Conservation (phyloP, 2,797 vertebrate genomes). For the Pygocentrus nattereri region DNA sequence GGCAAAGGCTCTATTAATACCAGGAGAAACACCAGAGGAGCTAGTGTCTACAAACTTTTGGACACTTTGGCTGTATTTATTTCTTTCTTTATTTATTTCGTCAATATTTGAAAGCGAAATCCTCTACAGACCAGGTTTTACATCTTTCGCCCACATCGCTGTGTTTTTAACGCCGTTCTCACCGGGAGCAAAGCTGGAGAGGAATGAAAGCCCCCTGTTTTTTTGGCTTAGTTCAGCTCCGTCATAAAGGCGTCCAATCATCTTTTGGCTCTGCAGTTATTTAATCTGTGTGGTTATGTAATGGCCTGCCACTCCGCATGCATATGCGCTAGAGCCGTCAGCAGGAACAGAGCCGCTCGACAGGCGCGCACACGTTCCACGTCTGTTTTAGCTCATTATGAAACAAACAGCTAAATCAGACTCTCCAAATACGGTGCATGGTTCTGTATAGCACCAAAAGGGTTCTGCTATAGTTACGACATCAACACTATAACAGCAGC, state of each 20-base stretch:
- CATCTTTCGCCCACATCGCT: not conserved
- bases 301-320: conserved; percentile 38
- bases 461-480: too few species aligned
- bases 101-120: too few species aligned
- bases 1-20: too few species aligned
- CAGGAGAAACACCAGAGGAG: too few species aligned
- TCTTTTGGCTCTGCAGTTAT: conserved; percentile 32
- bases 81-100: too few species aligned
- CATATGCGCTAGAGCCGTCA: not conserved
- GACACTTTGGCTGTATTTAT: too few species aligned
- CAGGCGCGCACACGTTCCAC: not conserved
- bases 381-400: not conserved
- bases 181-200: not conserved
- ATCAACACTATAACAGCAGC: too few species aligned
- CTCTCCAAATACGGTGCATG: not conserved
- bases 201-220: not conserved
- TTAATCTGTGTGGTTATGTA: conserved; percentile 58
- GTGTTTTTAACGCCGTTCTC: not conserved
- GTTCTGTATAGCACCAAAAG: not conserved
- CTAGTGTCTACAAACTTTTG: too few species aligned
- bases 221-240: not conserved
- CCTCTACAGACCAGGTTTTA: not conserved
- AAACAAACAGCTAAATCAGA: not conserved
- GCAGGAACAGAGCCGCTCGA: not conserved
- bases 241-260: conserved; percentile 37